These are phyloP conservation scores for Toxonevra muliebris DNA, from an alignment of 2,888 invertebrate species.

Conservation along the genomic window DNA sequence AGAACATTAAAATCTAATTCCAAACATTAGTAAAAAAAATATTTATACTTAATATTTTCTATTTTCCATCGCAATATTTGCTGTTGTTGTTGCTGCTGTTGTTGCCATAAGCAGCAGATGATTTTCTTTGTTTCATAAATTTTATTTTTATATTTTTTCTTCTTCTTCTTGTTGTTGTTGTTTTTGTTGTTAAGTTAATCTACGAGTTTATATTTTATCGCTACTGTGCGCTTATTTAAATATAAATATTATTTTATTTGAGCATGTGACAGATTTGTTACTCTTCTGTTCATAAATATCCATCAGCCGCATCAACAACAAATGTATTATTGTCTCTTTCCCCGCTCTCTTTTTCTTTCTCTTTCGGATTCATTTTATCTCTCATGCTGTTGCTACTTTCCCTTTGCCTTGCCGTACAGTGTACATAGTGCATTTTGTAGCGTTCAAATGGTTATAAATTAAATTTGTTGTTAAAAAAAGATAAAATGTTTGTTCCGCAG, in stretches of 20 bases:
- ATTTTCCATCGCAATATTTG: not conserved
- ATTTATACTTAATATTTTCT: too few species aligned
- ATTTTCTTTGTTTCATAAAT: conserved; percentile 26
- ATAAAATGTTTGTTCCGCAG: conserved; percentile 24
- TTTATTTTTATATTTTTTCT: conserved; percentile 17
- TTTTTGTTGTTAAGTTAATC: conserved; percentile 27
- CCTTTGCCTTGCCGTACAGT: too few species aligned
- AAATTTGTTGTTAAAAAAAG: not conserved
- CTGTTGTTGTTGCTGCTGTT: not conserved
- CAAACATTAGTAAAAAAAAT: not conserved
- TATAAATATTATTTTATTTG: conserved; percentile 43
- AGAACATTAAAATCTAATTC: not conserved
- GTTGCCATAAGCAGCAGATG: not conserved
- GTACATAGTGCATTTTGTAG: too few species aligned
- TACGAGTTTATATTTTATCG: conserved; percentile 38
- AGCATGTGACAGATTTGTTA: conserved; percentile 57
- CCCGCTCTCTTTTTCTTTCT: too few species aligned
- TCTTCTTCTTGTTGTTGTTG: too few species aligned
- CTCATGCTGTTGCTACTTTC: too few species aligned
- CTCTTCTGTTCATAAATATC: conserved; percentile 35
- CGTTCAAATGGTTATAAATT: too few species aligned
- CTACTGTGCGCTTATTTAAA: conserved; percentile 41
- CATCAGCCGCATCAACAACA: too few species aligned
- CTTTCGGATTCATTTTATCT: too few species aligned
- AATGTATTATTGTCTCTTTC: too few species aligned